Evolutionary conservation across 2,797 vertebrate species (phyloP).

Genomic region (Dromococcyx pavoninus): DNA sequence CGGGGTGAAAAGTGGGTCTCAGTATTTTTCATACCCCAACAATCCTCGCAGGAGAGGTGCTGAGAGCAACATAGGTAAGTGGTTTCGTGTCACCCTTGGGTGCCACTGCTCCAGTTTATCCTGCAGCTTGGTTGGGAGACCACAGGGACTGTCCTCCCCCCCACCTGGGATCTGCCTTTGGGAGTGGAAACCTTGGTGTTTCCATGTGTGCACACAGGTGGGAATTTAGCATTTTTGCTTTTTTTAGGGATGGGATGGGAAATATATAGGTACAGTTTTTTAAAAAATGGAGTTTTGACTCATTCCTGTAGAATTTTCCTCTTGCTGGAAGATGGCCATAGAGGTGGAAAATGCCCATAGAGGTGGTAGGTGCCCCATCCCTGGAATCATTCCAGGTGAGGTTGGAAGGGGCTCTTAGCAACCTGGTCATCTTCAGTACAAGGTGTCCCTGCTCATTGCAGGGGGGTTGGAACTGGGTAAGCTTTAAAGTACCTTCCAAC

Average conservation of each 20-base stretch:
- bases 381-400: background rate
- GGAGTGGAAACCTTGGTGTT: background rate
- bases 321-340: background rate
- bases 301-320: background rate
- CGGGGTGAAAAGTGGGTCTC: conserved; percentile 87
- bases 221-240: background rate
- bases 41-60: conserved; percentile 92
- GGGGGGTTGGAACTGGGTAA: too few species aligned
- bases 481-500: too few species aligned
- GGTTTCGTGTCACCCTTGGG: fast-evolving
- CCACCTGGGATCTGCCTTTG: fast-evolving
- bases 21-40: conserved; percentile 91
- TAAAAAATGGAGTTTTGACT: background rate
- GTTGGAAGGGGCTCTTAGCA: background rate
- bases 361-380: background rate
- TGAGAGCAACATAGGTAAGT: conserved; percentile 88
- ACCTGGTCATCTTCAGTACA: background rate
- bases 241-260: background rate
- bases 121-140: background rate
- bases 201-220: fast-evolving
- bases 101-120: fast-evolving
- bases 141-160: background rate
- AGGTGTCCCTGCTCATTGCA: background rate
- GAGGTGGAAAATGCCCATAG: background rate
- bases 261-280: background rate